Evolutionary conservation across 2,888 invertebrate species (phyloP).

Genomic region (Dinocampus coccinellae): DNA sequence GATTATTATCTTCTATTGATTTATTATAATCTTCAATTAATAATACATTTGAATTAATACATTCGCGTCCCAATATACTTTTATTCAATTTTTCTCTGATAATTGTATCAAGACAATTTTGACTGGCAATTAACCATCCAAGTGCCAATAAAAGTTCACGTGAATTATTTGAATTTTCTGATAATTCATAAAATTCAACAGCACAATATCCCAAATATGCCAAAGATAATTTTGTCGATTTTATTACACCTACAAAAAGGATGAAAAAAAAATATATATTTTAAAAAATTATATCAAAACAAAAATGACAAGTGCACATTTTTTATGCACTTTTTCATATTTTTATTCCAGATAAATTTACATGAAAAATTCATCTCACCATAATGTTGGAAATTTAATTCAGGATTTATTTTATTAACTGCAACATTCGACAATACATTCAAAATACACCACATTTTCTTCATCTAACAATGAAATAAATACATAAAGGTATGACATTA

Average conservation of each 20-base stretch:
- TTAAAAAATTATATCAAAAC: too few relatives aligned
- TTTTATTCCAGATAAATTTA: conserved; percentile 5
- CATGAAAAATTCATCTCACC: too few relatives aligned
- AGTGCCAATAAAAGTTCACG: conserved; percentile 65
- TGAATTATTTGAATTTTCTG: conserved; percentile 48
- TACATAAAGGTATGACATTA: background rate
- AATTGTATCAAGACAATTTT: conserved; percentile 52
- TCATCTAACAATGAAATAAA: conserved; percentile 41
- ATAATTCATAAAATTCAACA: conserved; percentile 63
- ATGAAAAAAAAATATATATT: conserved; percentile 19
- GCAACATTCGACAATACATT: conserved; percentile 49
- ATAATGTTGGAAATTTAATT: conserved; percentile 47
- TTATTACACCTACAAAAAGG: conserved; percentile 50
- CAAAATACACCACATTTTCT: conserved; percentile 57
- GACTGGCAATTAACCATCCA: conserved; percentile 61
- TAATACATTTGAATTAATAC: conserved; percentile 21
- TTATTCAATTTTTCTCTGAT: conserved; percentile 51
- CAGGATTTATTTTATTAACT: conserved; percentile 40
- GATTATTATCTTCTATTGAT: background rate
- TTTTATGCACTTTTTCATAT: background rate
- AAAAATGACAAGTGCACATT: too few relatives aligned
- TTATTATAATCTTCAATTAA: background rate
- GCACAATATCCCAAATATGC: conserved; percentile 60
- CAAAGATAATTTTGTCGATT: conserved; percentile 61
- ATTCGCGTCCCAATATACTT: conserved; percentile 57